phyloP scores from a whole-genome alignment of 2,797 vertebrate species.

The Phyllotis vaccarum region DNA sequence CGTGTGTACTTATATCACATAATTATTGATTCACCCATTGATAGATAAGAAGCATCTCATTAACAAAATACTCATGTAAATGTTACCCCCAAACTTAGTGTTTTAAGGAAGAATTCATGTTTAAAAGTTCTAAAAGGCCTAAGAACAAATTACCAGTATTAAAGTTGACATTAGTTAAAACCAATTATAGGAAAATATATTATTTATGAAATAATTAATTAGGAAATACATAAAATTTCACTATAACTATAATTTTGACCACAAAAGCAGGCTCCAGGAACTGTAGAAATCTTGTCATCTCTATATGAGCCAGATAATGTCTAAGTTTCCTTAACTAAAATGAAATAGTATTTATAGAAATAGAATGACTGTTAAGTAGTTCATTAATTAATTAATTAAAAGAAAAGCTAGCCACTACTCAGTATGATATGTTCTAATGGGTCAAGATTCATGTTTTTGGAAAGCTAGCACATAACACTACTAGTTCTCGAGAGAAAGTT shows the following conservation, averaged over 20 bases:
- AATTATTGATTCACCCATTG: not conserved
- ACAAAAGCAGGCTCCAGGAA: conserved; percentile 34
- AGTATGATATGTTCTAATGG: not conserved
- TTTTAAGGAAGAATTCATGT: conserved; percentile 25
- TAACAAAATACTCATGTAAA: conserved; percentile 52
- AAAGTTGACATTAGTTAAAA: conserved; percentile 39
- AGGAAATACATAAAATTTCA: conserved; percentile 54
- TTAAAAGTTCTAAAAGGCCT: not conserved
- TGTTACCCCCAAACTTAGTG: not conserved
- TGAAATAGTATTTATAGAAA: conserved; percentile 43
- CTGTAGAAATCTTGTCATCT: conserved; percentile 48
- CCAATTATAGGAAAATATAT: conserved; percentile 19
- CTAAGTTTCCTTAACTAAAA: conserved; percentile 17
- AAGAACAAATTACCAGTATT: conserved; percentile 13
- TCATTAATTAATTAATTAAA: not conserved
- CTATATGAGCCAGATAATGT: not conserved
- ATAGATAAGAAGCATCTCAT: not conserved
- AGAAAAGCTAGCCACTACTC: not conserved
- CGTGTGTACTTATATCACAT: not conserved
- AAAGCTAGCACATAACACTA: not conserved
- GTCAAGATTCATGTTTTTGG: not conserved
- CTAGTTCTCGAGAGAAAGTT: conserved; percentile 40
- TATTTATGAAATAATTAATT: conserved; percentile 30
- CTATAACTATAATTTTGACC: conserved; percentile 8
- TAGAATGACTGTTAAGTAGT: not conserved